Evolutionary conservation across 2,888 invertebrate species (phyloP).

Genomic region (Drosophila siamana): DNA sequence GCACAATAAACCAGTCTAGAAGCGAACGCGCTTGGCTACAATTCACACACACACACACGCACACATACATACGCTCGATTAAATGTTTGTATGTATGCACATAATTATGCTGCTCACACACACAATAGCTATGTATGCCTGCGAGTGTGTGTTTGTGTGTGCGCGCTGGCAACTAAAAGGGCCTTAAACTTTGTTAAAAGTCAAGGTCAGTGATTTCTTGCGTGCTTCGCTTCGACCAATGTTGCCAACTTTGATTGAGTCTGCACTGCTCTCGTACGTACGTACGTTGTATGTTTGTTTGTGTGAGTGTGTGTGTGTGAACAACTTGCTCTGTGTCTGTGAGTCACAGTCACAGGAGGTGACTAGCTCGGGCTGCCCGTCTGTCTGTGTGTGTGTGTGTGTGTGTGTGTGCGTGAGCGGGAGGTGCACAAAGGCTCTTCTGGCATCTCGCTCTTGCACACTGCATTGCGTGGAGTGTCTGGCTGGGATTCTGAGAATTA

Average conservation of each 20-base stretch:
- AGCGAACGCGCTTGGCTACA: conserved; percentile 64
- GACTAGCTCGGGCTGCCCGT: conserved; percentile 1
- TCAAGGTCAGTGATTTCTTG: conserved; percentile 84
- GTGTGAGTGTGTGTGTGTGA: not conserved
- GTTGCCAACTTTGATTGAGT: conserved; percentile 74
- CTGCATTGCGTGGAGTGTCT: conserved; percentile 1
- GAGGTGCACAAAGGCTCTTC: conserved; percentile 15
- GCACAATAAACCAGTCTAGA: conserved; percentile 73
- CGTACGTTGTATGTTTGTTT: not conserved
- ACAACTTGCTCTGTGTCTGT: conserved; percentile 13
- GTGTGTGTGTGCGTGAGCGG: not conserved
- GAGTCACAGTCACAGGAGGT: conserved; percentile 56
- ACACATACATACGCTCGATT: conserved; percentile 17
- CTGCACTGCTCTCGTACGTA: conserved; percentile 30
- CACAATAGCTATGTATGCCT: not conserved
- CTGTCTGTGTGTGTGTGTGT: no score
- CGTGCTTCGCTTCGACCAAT: conserved; percentile 57
- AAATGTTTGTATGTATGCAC: conserved; percentile 30
- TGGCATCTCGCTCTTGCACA: conserved; percentile 9
- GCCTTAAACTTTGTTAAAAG: conserved; percentile 84
- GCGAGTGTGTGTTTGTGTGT: conserved; percentile 13
- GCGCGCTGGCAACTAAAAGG: conserved; percentile 72
- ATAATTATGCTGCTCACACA: conserved; percentile 49
- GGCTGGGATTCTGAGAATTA: conserved; percentile 64
- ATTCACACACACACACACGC: conserved; percentile 29